These are phyloP conservation scores for Acanthosepion esculentum DNA, from an alignment of 2,888 invertebrate species.

Conservation along the genomic window DNA sequence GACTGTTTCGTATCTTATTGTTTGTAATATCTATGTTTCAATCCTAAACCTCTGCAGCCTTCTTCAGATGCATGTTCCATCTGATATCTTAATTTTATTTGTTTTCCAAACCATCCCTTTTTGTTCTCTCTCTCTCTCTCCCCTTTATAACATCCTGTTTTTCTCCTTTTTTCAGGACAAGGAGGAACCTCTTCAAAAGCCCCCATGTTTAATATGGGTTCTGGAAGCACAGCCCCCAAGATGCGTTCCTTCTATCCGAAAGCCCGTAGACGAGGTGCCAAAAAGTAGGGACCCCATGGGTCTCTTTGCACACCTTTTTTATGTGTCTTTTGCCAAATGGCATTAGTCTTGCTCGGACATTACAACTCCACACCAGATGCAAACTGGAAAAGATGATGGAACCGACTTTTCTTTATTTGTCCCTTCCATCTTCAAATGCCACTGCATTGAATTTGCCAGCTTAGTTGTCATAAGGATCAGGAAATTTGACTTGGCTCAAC, in stretches of 20 bases:
- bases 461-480: neutral
- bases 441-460: neutral
- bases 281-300: neutral
- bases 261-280: constrained; percentile 34
- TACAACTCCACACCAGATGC: neutral
- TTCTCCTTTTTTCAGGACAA: neutral
- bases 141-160: neutral
- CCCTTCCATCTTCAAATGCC: neutral
- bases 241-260: neutral
- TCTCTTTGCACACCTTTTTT: neutral
- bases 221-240: constrained; percentile 40
- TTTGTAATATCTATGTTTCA: too few species aligned
- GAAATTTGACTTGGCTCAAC: neutral
- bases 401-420: neutral
- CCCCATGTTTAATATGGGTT: constrained; percentile 43
- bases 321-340: neutral
- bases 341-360: neutral
- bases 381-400: neutral
- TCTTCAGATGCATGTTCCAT: too few species aligned
- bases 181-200: neutral
- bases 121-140: too few species aligned
- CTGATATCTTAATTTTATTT: too few species aligned
- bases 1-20: too few species aligned
- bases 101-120: too few species aligned
- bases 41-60: too few species aligned